phyloP scores from a whole-genome alignment of 1,140 invertebrate genomes.

The Varroa destructor region DNA sequence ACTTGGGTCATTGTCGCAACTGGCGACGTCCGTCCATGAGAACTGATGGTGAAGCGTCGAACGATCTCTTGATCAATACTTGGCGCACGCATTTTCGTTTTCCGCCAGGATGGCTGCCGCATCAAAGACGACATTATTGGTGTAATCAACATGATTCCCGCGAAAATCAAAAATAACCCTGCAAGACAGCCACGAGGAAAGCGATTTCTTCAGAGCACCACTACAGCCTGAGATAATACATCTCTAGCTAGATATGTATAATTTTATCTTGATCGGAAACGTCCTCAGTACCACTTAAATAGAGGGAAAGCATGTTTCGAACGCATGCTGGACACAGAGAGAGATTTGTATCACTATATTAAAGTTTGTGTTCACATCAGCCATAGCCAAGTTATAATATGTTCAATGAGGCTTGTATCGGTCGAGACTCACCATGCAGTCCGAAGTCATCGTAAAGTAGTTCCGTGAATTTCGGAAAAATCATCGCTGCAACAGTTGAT shows the following conservation, averaged over 20 bases:
- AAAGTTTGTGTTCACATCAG: no score
- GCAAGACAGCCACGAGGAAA: not conserved
- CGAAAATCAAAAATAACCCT: constrained; percentile 1
- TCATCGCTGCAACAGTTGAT: not conserved
- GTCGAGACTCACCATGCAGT: not conserved
- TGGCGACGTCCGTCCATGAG: not conserved
- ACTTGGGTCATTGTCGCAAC: not conserved
- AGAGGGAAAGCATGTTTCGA: no score
- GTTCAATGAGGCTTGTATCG: not conserved
- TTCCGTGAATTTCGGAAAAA: constrained; percentile 14
- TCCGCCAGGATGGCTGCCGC: not conserved
- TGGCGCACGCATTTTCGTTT: constrained; percentile 3
- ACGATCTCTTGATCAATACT: not conserved
- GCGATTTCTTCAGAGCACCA: no score
- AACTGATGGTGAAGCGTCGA: not conserved
- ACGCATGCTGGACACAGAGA: no score
- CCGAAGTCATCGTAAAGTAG: not conserved
- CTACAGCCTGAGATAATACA: no score
- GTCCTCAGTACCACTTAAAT: no score
- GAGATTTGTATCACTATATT: no score
- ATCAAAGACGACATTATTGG: constrained; percentile 13
- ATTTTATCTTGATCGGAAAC: no score
- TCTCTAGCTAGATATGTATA: no score
- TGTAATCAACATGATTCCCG: constrained; percentile 1
- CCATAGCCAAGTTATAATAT: no score